A percentile compares a stretch with the other conserved stretches of the same genome.
These are phyloP conservation scores for Proisotoma minuta DNA, from an alignment of 2,888 invertebrate genomes.

Conservation along the genomic window DNA sequence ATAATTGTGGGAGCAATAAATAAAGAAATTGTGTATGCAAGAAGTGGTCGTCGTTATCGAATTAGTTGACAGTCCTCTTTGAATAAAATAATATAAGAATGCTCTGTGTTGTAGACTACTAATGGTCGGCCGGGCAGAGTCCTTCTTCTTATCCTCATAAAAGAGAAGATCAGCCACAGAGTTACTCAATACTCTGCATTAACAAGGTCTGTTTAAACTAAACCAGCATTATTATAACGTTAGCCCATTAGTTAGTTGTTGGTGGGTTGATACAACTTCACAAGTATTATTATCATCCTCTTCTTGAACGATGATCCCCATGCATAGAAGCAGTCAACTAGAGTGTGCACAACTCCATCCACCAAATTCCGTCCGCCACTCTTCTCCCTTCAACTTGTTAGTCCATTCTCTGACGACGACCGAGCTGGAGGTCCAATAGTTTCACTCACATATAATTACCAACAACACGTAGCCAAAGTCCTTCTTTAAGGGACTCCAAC, in stretches of 20 bases:
- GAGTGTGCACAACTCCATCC: slow-evolving; percentile 18
- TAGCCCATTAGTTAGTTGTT: slow-evolving; percentile 18
- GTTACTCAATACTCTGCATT: slow-evolving; percentile 2
- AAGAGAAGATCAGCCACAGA: slow-evolving; percentile 22
- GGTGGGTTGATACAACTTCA: slow-evolving; percentile 7
- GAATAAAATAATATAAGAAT: slow-evolving; percentile 11
- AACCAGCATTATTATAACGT: slow-evolving; percentile 9
- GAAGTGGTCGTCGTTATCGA: slow-evolving; percentile 12
- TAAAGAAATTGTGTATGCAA: no score
- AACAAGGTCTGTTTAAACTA: slow-evolving; percentile 10
- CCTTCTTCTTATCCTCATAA: slow-evolving; percentile 16
- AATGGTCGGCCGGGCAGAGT: slow-evolving; percentile 43
- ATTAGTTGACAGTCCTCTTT: slow-evolving; percentile 26
- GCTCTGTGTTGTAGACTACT: slow-evolving; percentile 26
- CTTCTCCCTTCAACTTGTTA: slow-evolving; percentile 16
- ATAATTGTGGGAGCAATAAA: no score
- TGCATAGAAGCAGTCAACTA: slow-evolving; percentile 15
- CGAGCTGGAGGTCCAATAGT: slow-evolving; percentile 4
- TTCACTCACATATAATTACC: no score
- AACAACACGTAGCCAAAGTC: no score
- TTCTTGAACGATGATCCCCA: slow-evolving; percentile 34
- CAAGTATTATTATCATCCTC: slow-evolving; percentile 14
- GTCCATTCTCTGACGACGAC: slow-evolving; percentile 14
- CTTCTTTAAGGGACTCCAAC: no score
- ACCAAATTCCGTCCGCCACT: slow-evolving; percentile 7